Base-by-base conservation (phyloP, 2,888 invertebrate species). In the Philonicus albiceps region DNA sequence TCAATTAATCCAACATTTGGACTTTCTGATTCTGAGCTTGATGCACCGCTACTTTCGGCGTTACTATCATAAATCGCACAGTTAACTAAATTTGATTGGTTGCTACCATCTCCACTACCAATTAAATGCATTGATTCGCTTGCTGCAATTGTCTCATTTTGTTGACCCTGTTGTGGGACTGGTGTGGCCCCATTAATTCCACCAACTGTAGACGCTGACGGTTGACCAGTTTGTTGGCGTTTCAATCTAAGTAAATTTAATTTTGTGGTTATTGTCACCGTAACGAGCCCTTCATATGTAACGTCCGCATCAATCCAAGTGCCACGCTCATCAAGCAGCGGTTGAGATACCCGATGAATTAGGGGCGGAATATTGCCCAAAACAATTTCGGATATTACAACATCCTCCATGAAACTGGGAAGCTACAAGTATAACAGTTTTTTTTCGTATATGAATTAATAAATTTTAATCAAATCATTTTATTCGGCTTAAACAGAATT, bases 281-380 rank as follows among this genome's bases (percentile, higher is more conserved):
- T 43, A 2, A 96, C 93, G 78, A 94, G 93, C 16, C 97, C 97
- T 88, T 95, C 94, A 90, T 97, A 97, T 8, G 94, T 94, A 16
- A 97, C 91, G 89, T 97, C 96, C 72, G 97, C 92, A 91, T 98
- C 97, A 1, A 97, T 92, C 97, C 97, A 98, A 19, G 97, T 92
- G 2, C 98, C 98, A 89, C 95, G 94, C 87, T 96, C 95, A 90
- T 97, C 96, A 55, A 96, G 90, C 74, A 94, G 92, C 0, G 97
- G 97, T 88, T 94, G 93, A 6, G 94, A 93, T 22, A 94, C 93
- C 86, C 94, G 93, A 88, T 94, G 94, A 87, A 96, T 93, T 19
- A 94, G 90, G 3, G 96, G 95, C 7, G 95, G 93, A 0, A 94
- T 93, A 85, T 93, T 91, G 7, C 96, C 97, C 89, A 97, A 92